Conservation (phyloP, 1,140 invertebrate species). For the Thereuonema tuberculata region DNA sequence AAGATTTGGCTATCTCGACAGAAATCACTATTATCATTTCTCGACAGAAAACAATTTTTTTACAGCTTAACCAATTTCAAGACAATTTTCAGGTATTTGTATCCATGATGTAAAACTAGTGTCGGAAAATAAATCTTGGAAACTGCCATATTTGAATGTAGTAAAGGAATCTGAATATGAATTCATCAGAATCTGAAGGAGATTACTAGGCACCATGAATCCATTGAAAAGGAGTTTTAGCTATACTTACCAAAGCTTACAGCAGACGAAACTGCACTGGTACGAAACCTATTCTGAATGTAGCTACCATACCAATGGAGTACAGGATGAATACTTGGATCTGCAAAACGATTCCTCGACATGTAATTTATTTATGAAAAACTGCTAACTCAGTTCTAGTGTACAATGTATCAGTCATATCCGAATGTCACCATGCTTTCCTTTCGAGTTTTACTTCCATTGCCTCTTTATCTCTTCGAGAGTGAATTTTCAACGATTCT, state of each 20-base stretch:
- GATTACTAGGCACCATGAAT: conserved; percentile 9
- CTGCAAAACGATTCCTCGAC: conserved; percentile 4
- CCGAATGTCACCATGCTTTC: neutral
- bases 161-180: conserved; percentile 10
- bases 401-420: neutral
- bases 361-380: conserved; percentile 9
- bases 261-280: conserved; percentile 2
- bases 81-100: conserved; percentile 6
- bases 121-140: conserved; percentile 14
- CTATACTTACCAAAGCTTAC: conserved; percentile 13
- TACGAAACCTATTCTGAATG: conserved; percentile 13
- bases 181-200: conserved; percentile 13
- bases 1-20: too few species aligned
- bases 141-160: conserved; percentile 12
- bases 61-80: too few species aligned
- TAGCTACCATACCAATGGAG: conserved; percentile 11
- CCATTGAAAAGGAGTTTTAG: conserved; percentile 11
- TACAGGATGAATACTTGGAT: conserved; percentile 15
- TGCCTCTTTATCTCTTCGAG: neutral
- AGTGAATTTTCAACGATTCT: neutral
- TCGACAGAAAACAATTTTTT: too few species aligned
- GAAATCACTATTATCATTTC: too few species aligned
- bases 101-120: conserved; percentile 7
- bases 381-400: neutral
- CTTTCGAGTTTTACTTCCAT: neutral